A percentile compares a stretch with the other conserved stretches of the same genome.
Conservation (phyloP, 1,140 invertebrate genomes). For the Theocolax elegans region DNA sequence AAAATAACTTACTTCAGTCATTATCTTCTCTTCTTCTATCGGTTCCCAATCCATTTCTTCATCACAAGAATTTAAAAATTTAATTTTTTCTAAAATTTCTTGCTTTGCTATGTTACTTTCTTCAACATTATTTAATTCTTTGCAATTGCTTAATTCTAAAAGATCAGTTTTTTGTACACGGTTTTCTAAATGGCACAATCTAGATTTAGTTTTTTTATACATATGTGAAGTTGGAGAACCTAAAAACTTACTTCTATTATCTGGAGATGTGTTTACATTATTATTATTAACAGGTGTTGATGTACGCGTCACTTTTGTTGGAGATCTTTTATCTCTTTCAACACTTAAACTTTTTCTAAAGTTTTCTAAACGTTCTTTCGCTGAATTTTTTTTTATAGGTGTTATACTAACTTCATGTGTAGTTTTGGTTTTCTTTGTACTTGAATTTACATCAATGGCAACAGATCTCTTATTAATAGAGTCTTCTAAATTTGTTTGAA, state of each 20-base stretch:
- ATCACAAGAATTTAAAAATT: constrained; percentile 38
- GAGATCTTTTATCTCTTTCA: constrained; percentile 5
- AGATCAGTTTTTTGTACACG: not conserved
- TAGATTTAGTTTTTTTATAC: constrained; percentile 43
- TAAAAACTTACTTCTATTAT: constrained; percentile 28
- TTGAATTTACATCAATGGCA: not conserved
- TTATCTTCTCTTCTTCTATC: constrained; percentile 59
- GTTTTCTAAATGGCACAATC: constrained; percentile 36
- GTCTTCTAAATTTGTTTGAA: not conserved
- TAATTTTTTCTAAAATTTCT: constrained; percentile 23
- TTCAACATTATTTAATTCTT: not conserved
- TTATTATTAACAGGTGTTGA: not conserved
- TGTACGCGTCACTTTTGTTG: not conserved
- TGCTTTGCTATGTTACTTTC: constrained; percentile 22
- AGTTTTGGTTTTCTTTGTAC: not conserved
- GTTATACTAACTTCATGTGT: no score
- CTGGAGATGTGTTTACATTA: not conserved
- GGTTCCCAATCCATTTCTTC: constrained; percentile 66
- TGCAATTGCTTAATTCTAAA: constrained; percentile 26
- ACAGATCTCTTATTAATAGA: constrained; percentile 47
- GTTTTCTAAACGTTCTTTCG: constrained; percentile 48
- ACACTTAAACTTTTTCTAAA: constrained; percentile 43
- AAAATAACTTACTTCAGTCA: constrained; percentile 49
- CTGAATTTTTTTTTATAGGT: constrained; percentile 52
- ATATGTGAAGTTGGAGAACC: constrained; percentile 23